phyloP scores from a whole-genome alignment of 1,140 invertebrate genomes.

The Chironomus tepperi region DNA sequence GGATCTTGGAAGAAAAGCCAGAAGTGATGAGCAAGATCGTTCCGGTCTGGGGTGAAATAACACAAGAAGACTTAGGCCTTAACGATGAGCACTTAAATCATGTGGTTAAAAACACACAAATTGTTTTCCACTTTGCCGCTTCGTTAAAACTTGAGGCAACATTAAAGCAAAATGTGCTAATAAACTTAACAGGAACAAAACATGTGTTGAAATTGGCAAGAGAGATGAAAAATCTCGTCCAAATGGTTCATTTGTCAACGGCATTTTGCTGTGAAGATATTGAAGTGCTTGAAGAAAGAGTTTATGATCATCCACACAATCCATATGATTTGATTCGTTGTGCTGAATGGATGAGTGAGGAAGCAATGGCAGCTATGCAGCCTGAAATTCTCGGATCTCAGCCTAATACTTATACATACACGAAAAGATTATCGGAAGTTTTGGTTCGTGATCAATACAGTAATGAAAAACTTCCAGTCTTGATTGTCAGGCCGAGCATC shows the following conservation, averaged over 20 bases:
- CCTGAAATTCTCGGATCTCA: constrained; percentile 55
- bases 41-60: constrained; percentile 63
- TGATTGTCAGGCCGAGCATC: constrained; percentile 60
- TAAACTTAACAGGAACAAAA: constrained; percentile 62
- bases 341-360: constrained; percentile 59
- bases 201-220: constrained; percentile 54
- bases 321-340: constrained; percentile 60
- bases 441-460: constrained; percentile 52
- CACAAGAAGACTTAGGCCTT: constrained; percentile 48
- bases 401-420: constrained; percentile 68
- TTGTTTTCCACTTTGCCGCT: constrained; percentile 89
- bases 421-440: constrained; percentile 60
- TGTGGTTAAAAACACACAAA: constrained; percentile 59
- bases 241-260: constrained; percentile 60
- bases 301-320: constrained; percentile 54
- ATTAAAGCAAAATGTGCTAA: constrained; percentile 59
- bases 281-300: constrained; percentile 54
- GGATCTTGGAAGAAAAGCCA: constrained; percentile 55
- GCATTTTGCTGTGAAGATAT: constrained; percentile 66
- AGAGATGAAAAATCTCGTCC: constrained; percentile 55
- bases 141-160: constrained; percentile 67
- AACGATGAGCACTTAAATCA: constrained; percentile 42
- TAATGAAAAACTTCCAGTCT: constrained; percentile 49
- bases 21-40: constrained; percentile 63
- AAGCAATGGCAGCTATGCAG: constrained; percentile 54